Evolutionary conservation across 2,888 invertebrate genomes (phyloP).

Genomic region (Apomyelois bistriatella): DNA sequence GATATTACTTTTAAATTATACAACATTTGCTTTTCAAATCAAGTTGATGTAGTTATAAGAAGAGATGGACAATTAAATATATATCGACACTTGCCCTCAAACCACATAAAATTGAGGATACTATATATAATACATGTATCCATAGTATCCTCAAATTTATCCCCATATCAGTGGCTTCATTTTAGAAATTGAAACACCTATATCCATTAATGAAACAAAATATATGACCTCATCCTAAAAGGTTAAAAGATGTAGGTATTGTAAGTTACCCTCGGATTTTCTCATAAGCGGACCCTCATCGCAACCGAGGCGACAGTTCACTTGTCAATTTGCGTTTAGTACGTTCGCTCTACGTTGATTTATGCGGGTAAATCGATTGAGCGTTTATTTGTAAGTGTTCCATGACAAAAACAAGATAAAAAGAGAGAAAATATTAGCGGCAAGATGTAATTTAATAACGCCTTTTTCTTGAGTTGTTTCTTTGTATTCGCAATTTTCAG

Average conservation of each 20-base stretch:
- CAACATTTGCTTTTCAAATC: no score
- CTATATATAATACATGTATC: no score
- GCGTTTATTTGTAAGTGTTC: slow-evolving; percentile 36
- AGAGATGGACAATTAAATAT: no score
- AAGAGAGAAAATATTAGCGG: slow-evolving; percentile 24
- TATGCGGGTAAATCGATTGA: slow-evolving; percentile 46
- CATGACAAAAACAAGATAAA: slow-evolving; percentile 30
- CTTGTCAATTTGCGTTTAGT: slow-evolving; percentile 57
- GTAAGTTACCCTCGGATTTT: slow-evolving; percentile 32
- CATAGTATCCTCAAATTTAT: no score
- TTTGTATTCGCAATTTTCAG: background rate
- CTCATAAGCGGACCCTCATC: slow-evolving; percentile 45
- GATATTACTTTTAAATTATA: no score
- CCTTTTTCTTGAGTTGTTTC: background rate
- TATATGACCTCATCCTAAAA: slow-evolving; percentile 11
- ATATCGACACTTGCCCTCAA: no score
- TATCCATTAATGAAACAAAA: background rate
- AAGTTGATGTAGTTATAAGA: no score
- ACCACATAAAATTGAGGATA: no score
- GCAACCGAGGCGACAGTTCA: slow-evolving; percentile 40
- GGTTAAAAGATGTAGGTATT: slow-evolving; percentile 25
- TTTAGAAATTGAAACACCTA: background rate
- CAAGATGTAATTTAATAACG: slow-evolving; percentile 8
- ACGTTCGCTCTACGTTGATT: slow-evolving; percentile 46
- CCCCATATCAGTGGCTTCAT: no score